Conservation (phyloP, 23 tunicate genomes). For the Styela plicata region DNA sequence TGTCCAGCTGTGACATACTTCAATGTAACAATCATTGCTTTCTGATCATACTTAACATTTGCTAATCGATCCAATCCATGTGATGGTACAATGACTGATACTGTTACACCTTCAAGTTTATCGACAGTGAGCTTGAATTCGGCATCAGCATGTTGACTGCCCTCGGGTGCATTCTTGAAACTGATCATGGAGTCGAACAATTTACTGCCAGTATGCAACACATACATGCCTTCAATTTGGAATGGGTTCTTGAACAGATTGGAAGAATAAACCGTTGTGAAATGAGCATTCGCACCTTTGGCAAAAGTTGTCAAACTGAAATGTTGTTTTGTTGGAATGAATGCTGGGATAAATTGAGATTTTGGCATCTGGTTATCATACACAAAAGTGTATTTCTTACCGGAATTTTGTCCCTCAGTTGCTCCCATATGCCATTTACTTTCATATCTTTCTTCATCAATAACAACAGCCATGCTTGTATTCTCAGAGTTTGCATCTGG, state of each 20-base stretch:
- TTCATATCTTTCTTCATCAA: neutral
- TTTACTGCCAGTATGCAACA: neutral
- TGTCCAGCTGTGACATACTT: neutral
- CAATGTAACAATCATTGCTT: neutral
- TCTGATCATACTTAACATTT: neutral
- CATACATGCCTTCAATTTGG: neutral
- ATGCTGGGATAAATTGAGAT: neutral
- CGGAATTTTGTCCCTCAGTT: neutral
- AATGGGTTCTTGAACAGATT: neutral
- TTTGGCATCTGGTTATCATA: neutral
- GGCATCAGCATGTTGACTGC: neutral
- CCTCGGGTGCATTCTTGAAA: neutral
- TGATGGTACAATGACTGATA: neutral
- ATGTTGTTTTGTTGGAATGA: neutral
- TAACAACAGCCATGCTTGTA: neutral
- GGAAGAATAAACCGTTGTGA: neutral
- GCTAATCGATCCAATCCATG: neutral
- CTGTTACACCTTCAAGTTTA: neutral
- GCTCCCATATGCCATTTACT: neutral
- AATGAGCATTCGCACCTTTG: neutral
- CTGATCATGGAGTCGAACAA: neutral
- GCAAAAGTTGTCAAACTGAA: neutral
- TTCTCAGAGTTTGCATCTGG: neutral
- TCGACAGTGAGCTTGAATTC: constrained; percentile 6
- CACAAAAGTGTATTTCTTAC: neutral